Conservation (phyloP, 1,140 invertebrate genomes). For the Euglossa dilemma region DNA sequence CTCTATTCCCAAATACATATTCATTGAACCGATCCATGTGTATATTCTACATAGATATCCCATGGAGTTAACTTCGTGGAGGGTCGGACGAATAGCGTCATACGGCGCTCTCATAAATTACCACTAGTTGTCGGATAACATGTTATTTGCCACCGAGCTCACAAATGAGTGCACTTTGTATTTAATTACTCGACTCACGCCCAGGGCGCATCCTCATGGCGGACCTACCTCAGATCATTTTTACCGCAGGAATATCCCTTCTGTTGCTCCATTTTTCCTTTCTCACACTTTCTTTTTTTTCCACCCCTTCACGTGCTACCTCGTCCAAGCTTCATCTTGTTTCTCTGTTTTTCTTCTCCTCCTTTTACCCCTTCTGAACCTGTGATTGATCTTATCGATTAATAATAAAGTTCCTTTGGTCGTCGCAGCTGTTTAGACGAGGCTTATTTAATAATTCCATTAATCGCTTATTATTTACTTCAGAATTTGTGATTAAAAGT, state of each 20-base stretch:
- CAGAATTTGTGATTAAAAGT: too few relatives aligned
- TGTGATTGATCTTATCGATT: background rate
- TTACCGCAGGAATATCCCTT: slow-evolving; percentile 67
- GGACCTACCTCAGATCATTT: slow-evolving; percentile 54
- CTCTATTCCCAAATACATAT: slow-evolving; percentile 64
- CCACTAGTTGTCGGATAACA: slow-evolving; percentile 74
- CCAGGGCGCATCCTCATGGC: slow-evolving; percentile 76
- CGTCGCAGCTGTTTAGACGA: too few relatives aligned
- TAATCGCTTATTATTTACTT: too few relatives aligned
- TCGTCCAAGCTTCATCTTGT: background rate
- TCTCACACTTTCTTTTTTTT: background rate
- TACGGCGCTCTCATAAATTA: slow-evolving; percentile 77
- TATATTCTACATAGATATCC: background rate
- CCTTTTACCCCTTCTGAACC: background rate
- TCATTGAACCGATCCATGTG: slow-evolving; percentile 28
- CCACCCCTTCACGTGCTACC: background rate
- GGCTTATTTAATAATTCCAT: too few relatives aligned
- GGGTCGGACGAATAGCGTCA: slow-evolving; percentile 49
- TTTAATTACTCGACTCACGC: slow-evolving; percentile 82
- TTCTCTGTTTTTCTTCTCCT: too few relatives aligned
- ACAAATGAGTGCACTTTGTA: slow-evolving; percentile 82
- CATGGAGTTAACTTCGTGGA: slow-evolving; percentile 50
- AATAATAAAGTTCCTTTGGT: background rate
- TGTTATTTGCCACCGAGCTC: slow-evolving; percentile 81
- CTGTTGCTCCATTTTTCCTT: slow-evolving; percentile 27